These are phyloP conservation scores for Lepidocyrtinus sp. DNA, from an alignment of 2,888 invertebrate species.

Conservation along the genomic window DNA sequence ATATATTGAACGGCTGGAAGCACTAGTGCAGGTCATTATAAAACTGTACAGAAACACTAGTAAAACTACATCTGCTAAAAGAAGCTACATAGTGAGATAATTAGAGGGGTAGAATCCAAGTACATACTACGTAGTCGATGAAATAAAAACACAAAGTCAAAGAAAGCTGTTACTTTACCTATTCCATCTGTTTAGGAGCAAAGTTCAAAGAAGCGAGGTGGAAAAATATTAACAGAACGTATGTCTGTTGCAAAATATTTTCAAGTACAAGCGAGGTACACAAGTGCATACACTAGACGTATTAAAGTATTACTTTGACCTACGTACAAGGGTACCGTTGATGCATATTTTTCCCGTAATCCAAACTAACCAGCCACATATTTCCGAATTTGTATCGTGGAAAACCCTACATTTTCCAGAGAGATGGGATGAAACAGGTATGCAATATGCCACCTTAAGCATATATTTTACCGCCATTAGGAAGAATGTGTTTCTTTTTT, in stretches of 20 bases:
- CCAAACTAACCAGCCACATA: conserved; percentile 10
- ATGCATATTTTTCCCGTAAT: not conserved
- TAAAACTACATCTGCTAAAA: conserved; percentile 4
- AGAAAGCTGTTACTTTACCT: conserved; percentile 9
- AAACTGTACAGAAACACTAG: too few species aligned
- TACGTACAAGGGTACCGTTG: not conserved
- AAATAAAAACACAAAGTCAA: conserved; percentile 9
- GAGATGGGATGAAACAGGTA: too few species aligned
- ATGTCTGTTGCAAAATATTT: too few species aligned
- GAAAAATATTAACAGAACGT: too few species aligned
- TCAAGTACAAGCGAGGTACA: too few species aligned
- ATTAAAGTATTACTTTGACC: not conserved
- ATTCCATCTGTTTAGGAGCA: not conserved
- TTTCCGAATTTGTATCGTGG: too few species aligned
- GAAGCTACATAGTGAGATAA: not conserved
- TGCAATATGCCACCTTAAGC: not conserved
- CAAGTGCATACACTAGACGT: too few species aligned
- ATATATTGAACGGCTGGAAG: too few species aligned
- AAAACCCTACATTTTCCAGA: too few species aligned
- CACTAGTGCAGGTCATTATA: too few species aligned
- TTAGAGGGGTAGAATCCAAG: not conserved
- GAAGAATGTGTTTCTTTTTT: not conserved
- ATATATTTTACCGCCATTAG: conserved; percentile 8
- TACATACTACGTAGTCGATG: not conserved
- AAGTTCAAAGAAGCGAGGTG: not conserved